Percentiles rank a stretch among this genome's conserved stretches.
Conservation (phyloP, 2,888 invertebrate species). For the Cremastinae sp. region DNA sequence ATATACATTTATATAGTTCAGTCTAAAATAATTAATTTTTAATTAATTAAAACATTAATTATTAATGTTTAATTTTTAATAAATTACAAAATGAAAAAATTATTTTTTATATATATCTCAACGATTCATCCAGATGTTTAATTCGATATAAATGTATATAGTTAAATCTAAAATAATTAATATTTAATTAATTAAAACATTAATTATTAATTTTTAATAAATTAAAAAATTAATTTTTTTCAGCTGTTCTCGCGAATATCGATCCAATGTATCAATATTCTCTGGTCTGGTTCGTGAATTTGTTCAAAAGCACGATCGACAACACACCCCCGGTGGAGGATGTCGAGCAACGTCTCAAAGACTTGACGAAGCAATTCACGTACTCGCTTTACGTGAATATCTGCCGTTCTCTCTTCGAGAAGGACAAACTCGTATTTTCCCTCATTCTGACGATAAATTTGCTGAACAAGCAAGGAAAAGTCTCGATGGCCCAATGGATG, state of each 20-base stretch:
- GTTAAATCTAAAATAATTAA: too few species aligned
- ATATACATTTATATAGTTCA: too few species aligned
- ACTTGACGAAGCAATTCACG: constrained; percentile 91
- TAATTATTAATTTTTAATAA: background rate
- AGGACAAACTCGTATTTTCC: constrained; percentile 96
- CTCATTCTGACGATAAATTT: constrained; percentile 88
- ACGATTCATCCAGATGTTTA: too few species aligned
- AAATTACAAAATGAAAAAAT: too few species aligned
- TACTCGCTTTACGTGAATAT: constrained; percentile 95
- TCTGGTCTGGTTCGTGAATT: constrained; percentile 94
- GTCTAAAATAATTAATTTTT: too few species aligned
- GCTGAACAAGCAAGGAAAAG: constrained; percentile 84
- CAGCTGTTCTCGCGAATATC: constrained; percentile 93
- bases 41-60: too few species aligned
- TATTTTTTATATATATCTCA: too few species aligned
- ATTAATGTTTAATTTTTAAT: too few species aligned
- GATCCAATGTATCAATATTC: constrained; percentile 99
- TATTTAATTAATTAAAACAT: too few species aligned
- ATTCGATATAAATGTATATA: too few species aligned
- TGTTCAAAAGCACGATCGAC: constrained; percentile 93
- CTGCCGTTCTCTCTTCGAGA: constrained; percentile 96
- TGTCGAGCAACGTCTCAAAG: constrained; percentile 87
- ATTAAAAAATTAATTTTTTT: background rate
- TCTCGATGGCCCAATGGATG: constrained; percentile 89
- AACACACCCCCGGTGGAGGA: constrained; percentile 92